Evolutionary conservation across 2,797 vertebrate genomes (phyloP).

Genomic region (Siniperca scherzeri): DNA sequence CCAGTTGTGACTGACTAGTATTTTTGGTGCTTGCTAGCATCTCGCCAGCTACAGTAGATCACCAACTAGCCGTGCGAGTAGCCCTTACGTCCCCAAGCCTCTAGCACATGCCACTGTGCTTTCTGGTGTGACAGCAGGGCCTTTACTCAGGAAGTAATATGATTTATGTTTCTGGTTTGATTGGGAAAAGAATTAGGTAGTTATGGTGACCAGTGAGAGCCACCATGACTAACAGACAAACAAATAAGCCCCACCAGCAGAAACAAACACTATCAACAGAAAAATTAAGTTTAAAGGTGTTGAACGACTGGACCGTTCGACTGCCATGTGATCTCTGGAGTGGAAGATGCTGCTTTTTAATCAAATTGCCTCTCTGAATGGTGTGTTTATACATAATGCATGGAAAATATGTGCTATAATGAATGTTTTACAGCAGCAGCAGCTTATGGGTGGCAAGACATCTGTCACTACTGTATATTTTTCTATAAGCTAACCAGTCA

Average conservation of each 20-base stretch:
- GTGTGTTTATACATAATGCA: not conserved
- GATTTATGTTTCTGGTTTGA: not conserved
- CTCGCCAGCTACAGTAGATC: too few species aligned
- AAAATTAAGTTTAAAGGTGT: not conserved
- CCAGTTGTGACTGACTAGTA: too few species aligned
- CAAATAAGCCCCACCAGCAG: not conserved
- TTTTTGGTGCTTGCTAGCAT: not conserved
- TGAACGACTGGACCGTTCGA: not conserved
- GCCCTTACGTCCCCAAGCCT: not conserved
- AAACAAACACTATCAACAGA: not conserved
- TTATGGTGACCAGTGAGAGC: not conserved
- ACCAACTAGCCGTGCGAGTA: not conserved
- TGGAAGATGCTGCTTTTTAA: not conserved
- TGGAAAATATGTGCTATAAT: not conserved
- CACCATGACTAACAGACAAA: not conserved
- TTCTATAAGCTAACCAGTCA: not conserved
- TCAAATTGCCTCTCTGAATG: not conserved
- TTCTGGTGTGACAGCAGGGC: not conserved
- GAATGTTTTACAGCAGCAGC: not conserved
- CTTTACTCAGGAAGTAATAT: not conserved
- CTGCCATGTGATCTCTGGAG: slow-evolving; percentile 1
- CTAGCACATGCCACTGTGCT: not conserved
- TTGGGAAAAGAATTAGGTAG: not conserved
- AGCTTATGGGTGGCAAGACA: slow-evolving; percentile 5
- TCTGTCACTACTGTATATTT: slow-evolving; percentile 6